These are phyloP conservation scores for Lycaena phlaeas DNA, from an alignment of 2,888 invertebrate species.

Conservation along the genomic window DNA sequence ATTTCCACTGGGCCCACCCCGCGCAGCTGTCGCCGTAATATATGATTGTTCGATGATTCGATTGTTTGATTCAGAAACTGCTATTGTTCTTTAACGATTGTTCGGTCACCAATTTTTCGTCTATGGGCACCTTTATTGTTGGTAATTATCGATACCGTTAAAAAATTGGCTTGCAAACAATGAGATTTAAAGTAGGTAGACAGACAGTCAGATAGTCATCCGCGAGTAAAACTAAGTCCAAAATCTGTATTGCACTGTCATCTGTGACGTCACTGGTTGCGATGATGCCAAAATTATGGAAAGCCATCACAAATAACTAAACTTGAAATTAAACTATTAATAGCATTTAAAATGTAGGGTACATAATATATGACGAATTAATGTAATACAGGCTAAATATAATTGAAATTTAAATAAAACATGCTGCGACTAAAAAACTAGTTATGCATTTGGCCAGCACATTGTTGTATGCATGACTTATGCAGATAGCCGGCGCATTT, in stretches of 20 bases:
- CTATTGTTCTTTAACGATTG: slow-evolving; percentile 42
- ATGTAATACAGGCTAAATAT: too few relatives aligned
- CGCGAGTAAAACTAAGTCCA: too few relatives aligned
- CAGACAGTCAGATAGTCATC: too few relatives aligned
- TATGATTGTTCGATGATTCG: slow-evolving; percentile 42
- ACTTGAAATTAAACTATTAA: too few relatives aligned
- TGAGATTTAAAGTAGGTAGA: too few relatives aligned
- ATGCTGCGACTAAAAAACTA: background rate
- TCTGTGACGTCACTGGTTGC: too few relatives aligned
- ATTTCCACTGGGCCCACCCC: slow-evolving; percentile 33
- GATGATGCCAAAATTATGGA: too few relatives aligned
- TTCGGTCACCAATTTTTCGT: slow-evolving; percentile 19
- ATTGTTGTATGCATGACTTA: slow-evolving; percentile 41
- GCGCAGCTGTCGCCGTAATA: slow-evolving; percentile 59
- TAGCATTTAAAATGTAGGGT: too few relatives aligned
- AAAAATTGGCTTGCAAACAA: too few relatives aligned
- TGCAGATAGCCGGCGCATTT: slow-evolving; percentile 45
- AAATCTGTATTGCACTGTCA: too few relatives aligned
- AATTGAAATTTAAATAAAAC: slow-evolving; percentile 3
- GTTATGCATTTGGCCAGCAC: slow-evolving; percentile 34
- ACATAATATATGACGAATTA: too few relatives aligned
- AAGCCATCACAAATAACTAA: too few relatives aligned
- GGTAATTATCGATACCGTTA: background rate
- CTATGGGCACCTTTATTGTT: slow-evolving; percentile 20
- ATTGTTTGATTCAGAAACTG: slow-evolving; percentile 57